Conservation (phyloP, 2,113 vertebrate species). For the Puma concolor region DNA sequence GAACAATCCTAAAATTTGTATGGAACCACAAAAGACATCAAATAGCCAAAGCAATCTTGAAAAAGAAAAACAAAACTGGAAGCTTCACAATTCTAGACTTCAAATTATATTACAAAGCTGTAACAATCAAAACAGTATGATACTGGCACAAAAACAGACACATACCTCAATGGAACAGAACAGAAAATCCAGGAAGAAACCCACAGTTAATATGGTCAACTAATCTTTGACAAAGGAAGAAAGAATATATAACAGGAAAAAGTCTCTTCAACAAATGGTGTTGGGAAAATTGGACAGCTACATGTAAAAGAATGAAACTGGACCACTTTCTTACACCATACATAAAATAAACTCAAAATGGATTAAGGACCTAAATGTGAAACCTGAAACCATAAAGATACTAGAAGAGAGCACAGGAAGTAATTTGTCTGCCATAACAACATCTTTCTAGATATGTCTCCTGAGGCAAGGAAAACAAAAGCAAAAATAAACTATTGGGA, state of each 20-base stretch:
- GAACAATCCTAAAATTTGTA: not conserved
- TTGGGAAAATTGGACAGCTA: not conserved
- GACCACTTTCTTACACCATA: not conserved
- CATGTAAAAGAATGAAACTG: not conserved
- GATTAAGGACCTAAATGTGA: not conserved
- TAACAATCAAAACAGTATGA: not conserved
- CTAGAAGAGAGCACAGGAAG: not conserved
- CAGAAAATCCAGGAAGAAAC: not conserved
- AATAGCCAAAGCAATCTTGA: not conserved
- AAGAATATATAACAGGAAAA: not conserved
- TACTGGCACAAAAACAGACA: not conserved
- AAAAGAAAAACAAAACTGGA: not conserved
- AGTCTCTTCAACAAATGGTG: not conserved
- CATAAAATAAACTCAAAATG: not conserved
- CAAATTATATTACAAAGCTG: not conserved
- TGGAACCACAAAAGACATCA: not conserved
- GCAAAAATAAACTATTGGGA: not conserved
- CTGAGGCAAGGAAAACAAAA: not conserved
- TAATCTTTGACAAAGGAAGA: not conserved
- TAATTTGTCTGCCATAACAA: not conserved
- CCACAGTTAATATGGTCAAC: not conserved
- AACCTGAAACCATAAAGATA: not conserved
- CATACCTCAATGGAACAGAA: not conserved
- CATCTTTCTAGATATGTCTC: not conserved
- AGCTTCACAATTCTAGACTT: not conserved